phyloP scores from a whole-genome alignment of 1,140 invertebrate species.

The Reticulitermes speratus region DNA sequence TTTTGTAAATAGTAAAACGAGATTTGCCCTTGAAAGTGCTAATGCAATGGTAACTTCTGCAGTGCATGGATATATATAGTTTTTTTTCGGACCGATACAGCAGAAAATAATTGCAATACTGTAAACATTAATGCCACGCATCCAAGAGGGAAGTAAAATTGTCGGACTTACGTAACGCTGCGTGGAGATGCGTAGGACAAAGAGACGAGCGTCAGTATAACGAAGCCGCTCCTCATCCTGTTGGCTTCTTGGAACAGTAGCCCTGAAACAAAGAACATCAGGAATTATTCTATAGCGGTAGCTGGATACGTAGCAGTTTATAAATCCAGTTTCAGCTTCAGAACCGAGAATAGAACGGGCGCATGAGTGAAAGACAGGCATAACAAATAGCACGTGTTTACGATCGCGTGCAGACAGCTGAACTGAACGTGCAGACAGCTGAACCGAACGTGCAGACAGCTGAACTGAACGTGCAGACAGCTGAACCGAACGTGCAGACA shows the following conservation, averaged over 20 bases:
- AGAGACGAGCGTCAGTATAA: background rate
- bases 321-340: background rate
- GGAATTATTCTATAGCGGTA: background rate
- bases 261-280: background rate
- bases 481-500: too few relatives aligned
- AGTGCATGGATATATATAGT: too few relatives aligned
- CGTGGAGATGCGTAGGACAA: background rate
- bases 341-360: background rate
- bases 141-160: background rate
- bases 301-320: background rate
- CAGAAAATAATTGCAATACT: too few relatives aligned
- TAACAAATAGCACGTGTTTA: background rate
- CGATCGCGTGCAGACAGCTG: too few relatives aligned
- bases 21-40: too few relatives aligned
- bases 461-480: too few relatives aligned
- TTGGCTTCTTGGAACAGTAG: background rate
- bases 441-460: too few relatives aligned
- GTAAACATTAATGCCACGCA: too few relatives aligned
- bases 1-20: too few relatives aligned
- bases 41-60: too few relatives aligned
- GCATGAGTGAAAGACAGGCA: background rate
- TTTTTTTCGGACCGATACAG: too few relatives aligned
- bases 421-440: too few relatives aligned
- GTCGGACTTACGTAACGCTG: background rate
- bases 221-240: background rate